phyloP scores from a whole-genome alignment of 1,140 invertebrate species.

The Pogonomyrmex barbatus region DNA sequence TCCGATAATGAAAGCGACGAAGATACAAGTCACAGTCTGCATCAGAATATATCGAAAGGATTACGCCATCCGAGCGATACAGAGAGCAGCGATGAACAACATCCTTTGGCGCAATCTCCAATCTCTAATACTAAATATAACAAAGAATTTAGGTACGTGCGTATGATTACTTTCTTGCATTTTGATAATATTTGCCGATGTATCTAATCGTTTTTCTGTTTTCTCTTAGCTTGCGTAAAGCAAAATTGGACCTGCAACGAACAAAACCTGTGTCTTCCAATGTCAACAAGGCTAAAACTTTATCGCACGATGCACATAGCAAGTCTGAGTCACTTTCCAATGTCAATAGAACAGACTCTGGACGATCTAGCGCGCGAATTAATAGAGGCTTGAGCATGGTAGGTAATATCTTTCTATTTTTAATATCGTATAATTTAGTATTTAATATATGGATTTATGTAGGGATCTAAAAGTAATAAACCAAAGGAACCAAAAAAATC shows the following conservation, averaged over 20 bases:
- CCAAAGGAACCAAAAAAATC: constrained; percentile 85
- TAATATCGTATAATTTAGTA: constrained; percentile 9
- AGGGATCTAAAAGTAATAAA: constrained; percentile 73
- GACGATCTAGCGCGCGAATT: constrained; percentile 88
- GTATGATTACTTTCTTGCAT: constrained; percentile 27
- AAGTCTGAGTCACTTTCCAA: constrained; percentile 72
- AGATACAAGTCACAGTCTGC: constrained; percentile 80
- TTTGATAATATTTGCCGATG: not conserved
- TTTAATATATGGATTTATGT: not conserved
- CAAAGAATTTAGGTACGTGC: constrained; percentile 83
- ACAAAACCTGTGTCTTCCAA: constrained; percentile 66
- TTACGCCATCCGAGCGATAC: constrained; percentile 76
- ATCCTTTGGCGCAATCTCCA: constrained; percentile 67
- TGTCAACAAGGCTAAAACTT: constrained; percentile 68
- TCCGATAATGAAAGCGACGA: constrained; percentile 81
- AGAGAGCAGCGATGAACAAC: constrained; percentile 78
- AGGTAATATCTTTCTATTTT: constrained; percentile 19
- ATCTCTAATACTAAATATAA: constrained; percentile 87
- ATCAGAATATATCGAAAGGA: constrained; percentile 72
- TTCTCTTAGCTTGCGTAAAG: constrained; percentile 69
- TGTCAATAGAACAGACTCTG: constrained; percentile 88
- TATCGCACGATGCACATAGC: constrained; percentile 54
- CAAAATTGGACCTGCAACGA: constrained; percentile 71
- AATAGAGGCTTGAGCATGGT: constrained; percentile 76
- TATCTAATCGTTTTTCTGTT: constrained; percentile 15